Base-by-base conservation (phyloP, 2,888 invertebrate species). In the Bombyx huttoni region DNA sequence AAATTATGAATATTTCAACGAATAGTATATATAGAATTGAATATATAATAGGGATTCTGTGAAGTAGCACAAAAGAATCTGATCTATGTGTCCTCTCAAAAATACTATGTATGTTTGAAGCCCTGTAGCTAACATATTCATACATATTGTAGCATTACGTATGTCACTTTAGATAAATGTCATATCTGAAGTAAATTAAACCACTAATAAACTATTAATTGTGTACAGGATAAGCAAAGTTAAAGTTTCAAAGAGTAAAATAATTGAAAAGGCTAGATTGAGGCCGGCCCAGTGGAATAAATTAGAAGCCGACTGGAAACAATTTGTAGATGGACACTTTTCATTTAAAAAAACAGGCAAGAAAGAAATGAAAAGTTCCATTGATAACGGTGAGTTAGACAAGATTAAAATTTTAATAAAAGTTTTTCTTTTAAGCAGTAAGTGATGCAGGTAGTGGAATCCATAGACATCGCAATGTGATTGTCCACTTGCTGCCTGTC, bases 261-360 rank as follows among this genome's bases (percentile, higher is more conserved):
- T 92, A 13, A 70, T 90, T 49, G 80, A 89, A 40, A 89, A 88
- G 50, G 92, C 92, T 56, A 81, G 90, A 56, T 68, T 93, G 48
- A 92, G 90, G 54, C 84, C 89, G 0, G 67, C 84, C 0, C 92
- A 92, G 61, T 93, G 92, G 91, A 72, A 83, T 7, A 90, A 90
- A 59, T 64, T 93, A 2, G 90, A 91, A 47, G 74, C 77, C 0
- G 89, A 91, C 51, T 93, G 92, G 91, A 81, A 86, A 0, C 90
- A 89, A 58, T 82, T 84, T 56, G 78, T 78, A 2, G 76, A 83
- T 34, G 68, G 75, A n/a, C 70, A 81, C 13, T 83, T 85, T 55
- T 61, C 58, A 0, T 59, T 63, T 9, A 73, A 72, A 51, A 81
- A 72, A 55, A 79, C 70, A 49, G 70, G 60, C n/a, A 73, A 73